phyloP scores from a whole-genome alignment of 2,888 invertebrate genomes.

The Stegana nigrithorax region DNA sequence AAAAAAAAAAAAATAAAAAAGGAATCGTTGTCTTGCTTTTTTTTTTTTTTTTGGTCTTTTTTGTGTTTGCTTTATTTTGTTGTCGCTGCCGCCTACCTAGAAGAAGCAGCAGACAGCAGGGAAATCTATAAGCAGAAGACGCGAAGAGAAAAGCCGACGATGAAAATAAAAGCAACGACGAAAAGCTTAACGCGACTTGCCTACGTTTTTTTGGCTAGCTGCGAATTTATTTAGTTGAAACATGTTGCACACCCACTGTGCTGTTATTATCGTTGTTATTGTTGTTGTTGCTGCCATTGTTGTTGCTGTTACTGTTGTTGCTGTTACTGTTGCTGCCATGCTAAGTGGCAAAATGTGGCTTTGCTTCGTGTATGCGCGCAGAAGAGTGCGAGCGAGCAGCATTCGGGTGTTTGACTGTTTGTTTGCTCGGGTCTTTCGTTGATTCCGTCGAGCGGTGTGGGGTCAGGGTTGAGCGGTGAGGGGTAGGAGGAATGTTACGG shows the following conservation, averaged over 20 bases:
- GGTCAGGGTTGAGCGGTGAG: too few species aligned
- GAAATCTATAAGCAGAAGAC: constrained; percentile 30
- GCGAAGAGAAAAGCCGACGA: constrained; percentile 34
- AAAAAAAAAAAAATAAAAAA: neutral
- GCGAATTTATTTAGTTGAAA: neutral
- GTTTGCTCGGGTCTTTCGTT: constrained; percentile 26
- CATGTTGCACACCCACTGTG: constrained; percentile 4
- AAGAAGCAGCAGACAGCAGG: constrained; percentile 33
- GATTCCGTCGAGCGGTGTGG: too few species aligned
- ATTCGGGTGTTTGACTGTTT: constrained; percentile 22
- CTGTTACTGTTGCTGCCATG: neutral
- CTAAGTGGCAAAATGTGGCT: constrained; percentile 13
- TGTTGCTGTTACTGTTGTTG: constrained; percentile 3
- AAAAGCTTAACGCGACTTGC: neutral
- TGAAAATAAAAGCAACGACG: neutral
- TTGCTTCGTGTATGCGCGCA: neutral
- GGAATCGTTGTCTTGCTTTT: too few species aligned
- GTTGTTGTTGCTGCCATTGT: neutral
- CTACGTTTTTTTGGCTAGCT: neutral
- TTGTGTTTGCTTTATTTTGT: neutral
- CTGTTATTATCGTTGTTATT: constrained; percentile 3
- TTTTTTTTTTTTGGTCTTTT: neutral
- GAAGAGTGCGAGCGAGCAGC: neutral
- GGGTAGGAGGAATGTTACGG: too few species aligned
- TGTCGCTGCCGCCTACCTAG: neutral